These are phyloP conservation scores for Odobenus rosmarus DNA, from an alignment of 2,113 vertebrate species.

Conservation along the genomic window DNA sequence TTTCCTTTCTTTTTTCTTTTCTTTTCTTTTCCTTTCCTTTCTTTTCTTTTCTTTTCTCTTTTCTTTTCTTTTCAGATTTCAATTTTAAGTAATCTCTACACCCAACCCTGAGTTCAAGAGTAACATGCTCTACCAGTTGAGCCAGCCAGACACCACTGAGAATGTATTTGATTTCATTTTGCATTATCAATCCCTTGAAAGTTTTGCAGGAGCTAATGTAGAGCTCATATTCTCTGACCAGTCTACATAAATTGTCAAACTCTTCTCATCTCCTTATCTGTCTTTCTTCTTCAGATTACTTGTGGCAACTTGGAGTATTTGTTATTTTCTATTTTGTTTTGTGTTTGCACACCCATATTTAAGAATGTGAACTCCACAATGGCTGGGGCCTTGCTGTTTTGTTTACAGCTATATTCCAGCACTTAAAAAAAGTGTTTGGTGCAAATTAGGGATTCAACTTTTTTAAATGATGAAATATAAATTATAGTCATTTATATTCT, in stretches of 20 bases:
- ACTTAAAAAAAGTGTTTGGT: background rate
- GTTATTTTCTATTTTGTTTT: background rate
- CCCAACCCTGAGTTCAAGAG: background rate
- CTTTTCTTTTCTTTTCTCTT: background rate
- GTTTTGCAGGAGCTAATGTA: background rate
- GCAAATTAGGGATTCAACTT: background rate
- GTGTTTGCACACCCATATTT: background rate
- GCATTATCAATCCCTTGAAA: background rate
- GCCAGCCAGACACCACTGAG: background rate
- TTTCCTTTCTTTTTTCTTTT: fast-evolving
- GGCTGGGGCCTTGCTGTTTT: background rate
- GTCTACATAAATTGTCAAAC: background rate
- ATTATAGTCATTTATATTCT: background rate
- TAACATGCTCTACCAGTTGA: background rate
- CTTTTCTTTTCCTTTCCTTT: background rate
- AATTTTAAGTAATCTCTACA: background rate
- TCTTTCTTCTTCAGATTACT: background rate
- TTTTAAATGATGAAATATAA: background rate
- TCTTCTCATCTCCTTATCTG: background rate
- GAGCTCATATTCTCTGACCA: background rate
- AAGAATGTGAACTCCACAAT: background rate
- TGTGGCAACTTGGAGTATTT: background rate
- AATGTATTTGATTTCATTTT: background rate
- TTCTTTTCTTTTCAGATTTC: background rate
- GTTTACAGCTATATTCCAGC: background rate